Percentiles rank a stretch among this genome's conserved stretches.
These are phyloP conservation scores for Bembecia ichneumoniformis DNA, from an alignment of 2,888 invertebrate species.

Conservation along the genomic window DNA sequence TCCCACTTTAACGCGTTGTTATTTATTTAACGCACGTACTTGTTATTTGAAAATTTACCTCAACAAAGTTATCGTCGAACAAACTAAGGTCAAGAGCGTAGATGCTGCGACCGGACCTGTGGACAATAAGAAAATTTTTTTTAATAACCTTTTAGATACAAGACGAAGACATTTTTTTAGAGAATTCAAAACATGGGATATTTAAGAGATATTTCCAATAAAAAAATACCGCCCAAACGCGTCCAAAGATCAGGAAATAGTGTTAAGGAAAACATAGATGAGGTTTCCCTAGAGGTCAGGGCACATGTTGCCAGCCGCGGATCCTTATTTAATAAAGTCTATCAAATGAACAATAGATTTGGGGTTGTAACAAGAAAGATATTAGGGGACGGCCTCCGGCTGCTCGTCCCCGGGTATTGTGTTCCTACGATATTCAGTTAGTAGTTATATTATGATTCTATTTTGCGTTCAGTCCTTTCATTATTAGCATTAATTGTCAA, in stretches of 20 bases:
- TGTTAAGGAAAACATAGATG: background rate
- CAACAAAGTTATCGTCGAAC: slow-evolving; percentile 26
- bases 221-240: background rate
- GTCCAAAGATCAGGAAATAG: background rate
- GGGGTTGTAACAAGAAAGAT: slow-evolving; percentile 23
- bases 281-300: slow-evolving; percentile 10
- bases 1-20: background rate
- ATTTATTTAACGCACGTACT: background rate
- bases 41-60: slow-evolving; percentile 21
- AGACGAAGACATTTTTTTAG: too few species aligned
- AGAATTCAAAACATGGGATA: too few species aligned
- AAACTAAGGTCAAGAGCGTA: slow-evolving; percentile 28
- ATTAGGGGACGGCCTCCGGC: slow-evolving; percentile 3
- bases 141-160: background rate
- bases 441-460: too few species aligned
- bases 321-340: slow-evolving; percentile 30
- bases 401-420: background rate
- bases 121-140: slow-evolving; percentile 16
- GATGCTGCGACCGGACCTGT: slow-evolving; percentile 44
- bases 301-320: slow-evolving; percentile 27
- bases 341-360: slow-evolving; percentile 56
- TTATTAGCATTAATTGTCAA: too few species aligned
- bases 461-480: too few species aligned
- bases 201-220: background rate
- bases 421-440: background rate